Percentiles rank a stretch among this genome's conserved stretches.
These are phyloP conservation scores for Drosophila prolongata DNA, from an alignment of 2,888 invertebrate genomes.

Conservation along the genomic window DNA sequence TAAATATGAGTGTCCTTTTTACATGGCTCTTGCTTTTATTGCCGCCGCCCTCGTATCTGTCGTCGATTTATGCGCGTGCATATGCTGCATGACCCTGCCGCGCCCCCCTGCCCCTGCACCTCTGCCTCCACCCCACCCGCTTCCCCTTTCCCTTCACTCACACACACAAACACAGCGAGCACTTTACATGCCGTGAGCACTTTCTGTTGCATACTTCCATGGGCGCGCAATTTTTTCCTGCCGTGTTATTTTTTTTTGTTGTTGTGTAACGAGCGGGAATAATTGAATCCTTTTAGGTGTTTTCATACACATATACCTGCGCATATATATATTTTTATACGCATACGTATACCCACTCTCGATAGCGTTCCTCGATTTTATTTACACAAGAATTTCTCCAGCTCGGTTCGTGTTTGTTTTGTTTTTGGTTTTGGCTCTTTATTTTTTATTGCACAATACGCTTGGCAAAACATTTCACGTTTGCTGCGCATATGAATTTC, in stretches of 20 bases:
- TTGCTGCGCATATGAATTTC: conserved; percentile 80
- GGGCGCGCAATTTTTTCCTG: conserved; percentile 56
- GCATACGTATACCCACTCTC: conserved; percentile 20
- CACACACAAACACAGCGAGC: conserved; percentile 30
- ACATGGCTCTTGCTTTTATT: conserved; percentile 73
- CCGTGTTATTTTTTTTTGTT: conserved; percentile 53
- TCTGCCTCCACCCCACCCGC: not conserved
- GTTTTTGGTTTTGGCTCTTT: conserved; percentile 52
- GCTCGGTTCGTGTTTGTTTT: conserved; percentile 39
- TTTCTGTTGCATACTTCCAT: conserved; percentile 79
- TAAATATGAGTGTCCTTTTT: conserved; percentile 78
- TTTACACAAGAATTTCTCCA: conserved; percentile 51
- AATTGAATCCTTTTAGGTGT: conserved; percentile 81
- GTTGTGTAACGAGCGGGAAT: conserved; percentile 79
- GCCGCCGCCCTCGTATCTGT: conserved; percentile 57
- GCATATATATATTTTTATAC: conserved; percentile 29
- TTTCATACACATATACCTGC: conserved; percentile 70
- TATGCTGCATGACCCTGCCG: conserved; percentile 49
- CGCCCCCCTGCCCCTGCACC: not conserved
- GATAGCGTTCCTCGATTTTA: conserved; percentile 61
- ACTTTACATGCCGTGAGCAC: conserved; percentile 76
- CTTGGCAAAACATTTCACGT: conserved; percentile 80
- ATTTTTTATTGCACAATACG: conserved; percentile 75
- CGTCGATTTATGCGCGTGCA: conserved; percentile 74
- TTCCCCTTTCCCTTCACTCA: no score